Evolutionary conservation across 2,797 vertebrate species (phyloP).

Genomic region (Esox lucius): DNA sequence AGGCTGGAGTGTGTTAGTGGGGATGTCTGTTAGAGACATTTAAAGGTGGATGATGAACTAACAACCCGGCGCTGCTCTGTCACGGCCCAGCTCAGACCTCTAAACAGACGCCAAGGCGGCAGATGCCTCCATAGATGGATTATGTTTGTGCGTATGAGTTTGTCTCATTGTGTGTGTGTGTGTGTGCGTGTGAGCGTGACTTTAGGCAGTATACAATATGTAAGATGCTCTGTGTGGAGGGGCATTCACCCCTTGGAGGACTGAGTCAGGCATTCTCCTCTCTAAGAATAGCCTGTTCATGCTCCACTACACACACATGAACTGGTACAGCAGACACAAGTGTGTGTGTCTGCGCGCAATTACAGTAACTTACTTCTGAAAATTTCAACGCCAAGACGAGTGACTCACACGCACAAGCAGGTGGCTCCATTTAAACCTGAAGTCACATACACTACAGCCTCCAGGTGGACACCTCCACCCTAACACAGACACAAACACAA

Average conservation of each 20-base stretch:
- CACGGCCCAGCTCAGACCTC: no score
- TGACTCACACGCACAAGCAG: neutral
- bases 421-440: neutral
- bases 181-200: constrained; percentile 10
- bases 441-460: neutral
- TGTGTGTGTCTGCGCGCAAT: neutral
- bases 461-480: neutral
- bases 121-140: no score
- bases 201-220: neutral
- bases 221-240: neutral
- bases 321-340: neutral
- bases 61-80: no score
- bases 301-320: constrained; percentile 36
- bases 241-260: constrained; percentile 36
- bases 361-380: neutral
- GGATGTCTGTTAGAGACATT: no score
- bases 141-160: neutral
- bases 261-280: constrained; percentile 49
- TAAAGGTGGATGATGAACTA: no score
- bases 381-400: neutral
- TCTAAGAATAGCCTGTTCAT: constrained; percentile 34
- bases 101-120: no score
- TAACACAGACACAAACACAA: neutral
- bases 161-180: constrained; percentile 19
- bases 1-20: no score